A percentile compares a stretch with the other conserved stretches of the same genome.
phyloP scores from a whole-genome alignment of 2,113 vertebrate species.

The Cheirogaleus medius region DNA sequence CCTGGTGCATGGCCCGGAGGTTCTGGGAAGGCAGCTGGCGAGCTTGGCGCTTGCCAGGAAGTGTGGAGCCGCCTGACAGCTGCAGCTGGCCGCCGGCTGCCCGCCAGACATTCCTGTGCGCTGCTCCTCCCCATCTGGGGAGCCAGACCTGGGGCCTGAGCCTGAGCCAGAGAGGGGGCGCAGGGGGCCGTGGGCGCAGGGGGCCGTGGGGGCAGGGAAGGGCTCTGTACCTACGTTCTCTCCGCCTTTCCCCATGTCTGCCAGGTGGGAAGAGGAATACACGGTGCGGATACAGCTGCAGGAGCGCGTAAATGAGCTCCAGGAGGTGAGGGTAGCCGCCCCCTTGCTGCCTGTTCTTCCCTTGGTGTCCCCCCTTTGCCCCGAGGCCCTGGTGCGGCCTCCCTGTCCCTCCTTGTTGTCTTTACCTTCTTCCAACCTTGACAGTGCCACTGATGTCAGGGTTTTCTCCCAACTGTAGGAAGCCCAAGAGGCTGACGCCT shows the following conservation, averaged over 20 bases:
- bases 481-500: slow-evolving; percentile 95
- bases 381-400: accelerated
- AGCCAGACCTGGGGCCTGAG: background rate
- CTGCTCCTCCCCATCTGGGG: background rate
- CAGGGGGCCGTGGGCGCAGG: background rate
- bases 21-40: slow-evolving; percentile 25
- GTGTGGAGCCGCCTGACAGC: slow-evolving; percentile 46
- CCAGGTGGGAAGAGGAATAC: slow-evolving; percentile 97
- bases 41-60: background rate
- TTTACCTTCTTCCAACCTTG: accelerated
- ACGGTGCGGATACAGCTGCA: slow-evolving; percentile 93
- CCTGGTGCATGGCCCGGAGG: background rate
- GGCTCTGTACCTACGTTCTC: background rate
- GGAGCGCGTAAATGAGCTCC: slow-evolving; percentile 91
- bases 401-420: background rate
- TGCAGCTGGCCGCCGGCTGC: background rate
- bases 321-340: slow-evolving; percentile 88
- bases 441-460: accelerated
- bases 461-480: slow-evolving; percentile 82
- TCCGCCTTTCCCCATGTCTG: slow-evolving; percentile 33
- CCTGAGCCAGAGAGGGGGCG: background rate
- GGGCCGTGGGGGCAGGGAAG: background rate
- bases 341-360: background rate
- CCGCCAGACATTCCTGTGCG: slow-evolving; percentile 1
- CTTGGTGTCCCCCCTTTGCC: background rate